A percentile compares a stretch with the other conserved stretches of the same genome.
phyloP scores from a whole-genome alignment of 2,797 vertebrate genomes.

The Hypotaenidia philippensis region DNA sequence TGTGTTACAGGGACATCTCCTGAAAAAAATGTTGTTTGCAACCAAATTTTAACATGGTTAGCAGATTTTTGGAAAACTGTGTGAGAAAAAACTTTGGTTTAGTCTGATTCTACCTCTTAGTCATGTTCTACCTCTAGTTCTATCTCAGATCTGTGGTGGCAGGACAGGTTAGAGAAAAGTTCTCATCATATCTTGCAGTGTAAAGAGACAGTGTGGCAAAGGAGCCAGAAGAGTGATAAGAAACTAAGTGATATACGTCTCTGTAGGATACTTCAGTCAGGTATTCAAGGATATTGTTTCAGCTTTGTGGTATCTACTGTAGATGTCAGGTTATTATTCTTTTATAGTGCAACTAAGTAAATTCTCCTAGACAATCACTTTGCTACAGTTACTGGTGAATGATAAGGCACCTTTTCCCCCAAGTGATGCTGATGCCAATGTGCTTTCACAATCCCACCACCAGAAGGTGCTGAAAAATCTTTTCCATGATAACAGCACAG shows the following conservation, averaged over 20 bases:
- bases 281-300: background rate
- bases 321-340: background rate
- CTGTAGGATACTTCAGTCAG: background rate
- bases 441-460: background rate
- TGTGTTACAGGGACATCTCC: background rate
- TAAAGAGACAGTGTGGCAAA: background rate
- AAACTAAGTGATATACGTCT: background rate
- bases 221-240: background rate
- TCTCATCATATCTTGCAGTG: constrained; percentile 1
- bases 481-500: background rate
- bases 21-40: background rate
- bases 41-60: background rate
- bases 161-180: background rate
- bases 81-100: background rate
- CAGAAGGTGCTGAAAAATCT: background rate
- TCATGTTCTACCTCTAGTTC: background rate
- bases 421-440: background rate
- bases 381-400: background rate
- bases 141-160: background rate
- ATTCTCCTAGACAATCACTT: background rate
- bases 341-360: background rate
- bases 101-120: background rate
- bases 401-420: background rate
- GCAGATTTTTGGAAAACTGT: background rate
- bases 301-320: background rate